Base-by-base conservation (phyloP, 2,888 invertebrate genomes). In the Ornithoptera alexandrae region DNA sequence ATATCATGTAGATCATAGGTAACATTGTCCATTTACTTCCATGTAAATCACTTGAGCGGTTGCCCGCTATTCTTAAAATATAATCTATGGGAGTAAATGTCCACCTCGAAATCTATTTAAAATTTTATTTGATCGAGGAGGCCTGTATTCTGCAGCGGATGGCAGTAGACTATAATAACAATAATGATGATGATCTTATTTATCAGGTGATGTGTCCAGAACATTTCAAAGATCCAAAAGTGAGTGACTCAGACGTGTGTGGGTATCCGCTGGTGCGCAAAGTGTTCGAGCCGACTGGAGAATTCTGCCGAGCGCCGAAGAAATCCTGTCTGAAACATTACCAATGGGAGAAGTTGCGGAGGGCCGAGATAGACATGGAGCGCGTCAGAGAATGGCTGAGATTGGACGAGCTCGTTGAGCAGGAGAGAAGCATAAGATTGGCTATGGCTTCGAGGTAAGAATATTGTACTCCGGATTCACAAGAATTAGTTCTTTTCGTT, bases 311-410 rank as follows among this genome's bases (percentile, higher is more conserved):
- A 8, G 96, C 96, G 0, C 95, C 98, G 0, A 98, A 98, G 86
- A 98, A 98, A 85, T 95, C 95, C 74, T 99, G 99, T 82, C 95
- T 96, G 67, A 96, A 95, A 78, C 99, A 99, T 85, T 97, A 96
- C 84, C 97, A 97, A 76, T 99, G 99, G 99, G 99, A 99, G 88
- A 98, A 98, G 87, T 89, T 98, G 73, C 93, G 98, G 0, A 88
- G 98, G 22, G 99, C 99, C 0, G 97, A 98, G 93, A 97, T 99
- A 62, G 99, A 99, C 82, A 96, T 98, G 95, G 98, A 99, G 87
- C 87, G 96, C n/a, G 96, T 96, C 0, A 92, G 97, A 0, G 96
- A 98, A 93, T 98, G 98, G 98, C 91, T 98, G 74, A 96, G 97
- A 84, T 94, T 98, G 81, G 99, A 99, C 78, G 99, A 99, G 81